Evolutionary conservation across 2,888 invertebrate species (phyloP), one percentile per base, ranked within the genome.

Genomic region (Meteorus colon): DNA sequence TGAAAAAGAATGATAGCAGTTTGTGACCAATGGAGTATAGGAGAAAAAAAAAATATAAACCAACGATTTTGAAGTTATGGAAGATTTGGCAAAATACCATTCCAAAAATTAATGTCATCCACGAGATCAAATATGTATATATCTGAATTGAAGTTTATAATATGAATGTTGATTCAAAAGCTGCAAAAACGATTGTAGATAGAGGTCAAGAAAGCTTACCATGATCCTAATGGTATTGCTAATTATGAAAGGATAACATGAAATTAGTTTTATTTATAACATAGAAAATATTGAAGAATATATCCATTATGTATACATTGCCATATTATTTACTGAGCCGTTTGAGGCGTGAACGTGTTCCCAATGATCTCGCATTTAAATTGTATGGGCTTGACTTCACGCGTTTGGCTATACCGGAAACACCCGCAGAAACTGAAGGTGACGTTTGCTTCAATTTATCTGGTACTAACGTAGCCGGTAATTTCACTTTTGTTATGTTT

Each of bases 321-420:
- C 51, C 10, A 6, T 55, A 75, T 87, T 81, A 88, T 75, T 88
- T 88, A 34, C 88, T 86, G 41, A 89, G 86, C 8, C 88, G 87
- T 75, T 89, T 89, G 59, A 89, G 87, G 41, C 88, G 85, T 71
- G 89, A 89, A 74, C 88, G 84, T 24, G 89, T 89, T 55, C 85
- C 86, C 4, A 89, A 81, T 2, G 89, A 87, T 72, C 86, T 82
- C 4, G 88, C 85, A 68, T 84, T 84, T 4, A 86, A 85, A 78
- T 86, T 88, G 73, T 88, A 89, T 1, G 88, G 85, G 16, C 72
- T 76, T 51, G 86, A 86, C 77, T 89, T 89, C 0, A 86, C 88
- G 69, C 87, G 83, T 67, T 87, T 89, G 14, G 87, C 82, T 75
- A 88, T 85, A 4, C 81, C 83, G n/a, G 86, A 83, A 24, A 81